Conservation (phyloP, 2,113 vertebrate genomes). For the Amazona vittata region DNA sequence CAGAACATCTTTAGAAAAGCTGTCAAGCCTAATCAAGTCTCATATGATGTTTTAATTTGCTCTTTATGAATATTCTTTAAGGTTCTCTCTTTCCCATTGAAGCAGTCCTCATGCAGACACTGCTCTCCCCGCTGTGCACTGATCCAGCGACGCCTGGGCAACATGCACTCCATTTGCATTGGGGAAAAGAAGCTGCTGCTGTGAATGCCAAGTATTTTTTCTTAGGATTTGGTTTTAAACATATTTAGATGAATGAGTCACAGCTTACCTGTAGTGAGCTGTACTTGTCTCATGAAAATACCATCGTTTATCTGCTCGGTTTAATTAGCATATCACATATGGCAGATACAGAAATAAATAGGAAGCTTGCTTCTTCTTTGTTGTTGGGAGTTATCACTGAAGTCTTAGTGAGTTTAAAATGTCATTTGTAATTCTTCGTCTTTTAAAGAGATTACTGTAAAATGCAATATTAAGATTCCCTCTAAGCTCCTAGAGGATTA, state of each 20-base stretch:
- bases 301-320: not conserved
- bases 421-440: conserved; percentile 36
- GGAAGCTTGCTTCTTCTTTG: not conserved
- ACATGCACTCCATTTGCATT: fast-evolving
- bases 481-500: conserved; percentile 36
- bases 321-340: not conserved
- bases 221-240: not conserved
- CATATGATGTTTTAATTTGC: not conserved
- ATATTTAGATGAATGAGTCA: not conserved
- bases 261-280: not conserved
- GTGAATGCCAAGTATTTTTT: not conserved
- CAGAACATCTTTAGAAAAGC: not conserved
- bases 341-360: not conserved
- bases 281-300: not conserved
- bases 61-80: not conserved
- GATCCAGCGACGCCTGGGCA: not conserved
- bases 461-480: conserved; percentile 39
- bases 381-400: not conserved
- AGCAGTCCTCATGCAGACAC: not conserved
- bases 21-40: not conserved
- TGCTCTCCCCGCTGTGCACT: not conserved
- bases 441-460: conserved; percentile 48
- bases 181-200: not conserved
- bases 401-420: conserved; percentile 31
- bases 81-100: not conserved